Percentiles rank a stretch among this genome's conserved stretches.
These are phyloP conservation scores for Cotesia chilonis DNA, from an alignment of 1,140 invertebrate genomes.

Conservation along the genomic window DNA sequence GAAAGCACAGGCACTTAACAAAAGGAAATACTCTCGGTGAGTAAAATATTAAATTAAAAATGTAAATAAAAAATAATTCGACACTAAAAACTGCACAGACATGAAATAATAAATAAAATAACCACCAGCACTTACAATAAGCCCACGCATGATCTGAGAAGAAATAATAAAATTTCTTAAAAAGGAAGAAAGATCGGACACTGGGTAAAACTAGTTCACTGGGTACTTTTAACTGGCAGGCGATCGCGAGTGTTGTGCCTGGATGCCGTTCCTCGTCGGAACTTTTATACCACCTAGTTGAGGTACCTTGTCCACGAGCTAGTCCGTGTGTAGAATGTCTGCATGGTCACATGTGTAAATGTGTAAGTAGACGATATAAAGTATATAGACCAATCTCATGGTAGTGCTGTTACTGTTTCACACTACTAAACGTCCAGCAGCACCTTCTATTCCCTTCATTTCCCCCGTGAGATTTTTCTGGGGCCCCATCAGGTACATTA, in stretches of 20 bases:
- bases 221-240: constrained; percentile 31
- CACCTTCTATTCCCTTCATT: constrained; percentile 29
- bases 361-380: constrained; percentile 6
- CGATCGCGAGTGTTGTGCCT: constrained; percentile 30
- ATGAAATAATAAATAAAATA: neutral
- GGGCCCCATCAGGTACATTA: constrained; percentile 13
- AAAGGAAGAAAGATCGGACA: neutral
- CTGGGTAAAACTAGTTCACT: constrained; percentile 18
- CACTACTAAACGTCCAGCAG: neutral
- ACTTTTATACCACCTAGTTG: constrained; percentile 33
- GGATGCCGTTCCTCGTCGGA: constrained; percentile 22
- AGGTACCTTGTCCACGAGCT: constrained; percentile 1
- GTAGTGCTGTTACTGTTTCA: too few species aligned
- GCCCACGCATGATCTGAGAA: constrained; percentile 19
- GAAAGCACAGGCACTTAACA: constrained; percentile 42
- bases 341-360: constrained; percentile 2
- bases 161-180: neutral
- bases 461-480: constrained; percentile 21
- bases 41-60: too few species aligned
- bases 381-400: constrained; percentile 6
- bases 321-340: neutral
- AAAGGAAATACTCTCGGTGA: too few species aligned
- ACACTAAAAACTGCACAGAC: neutral
- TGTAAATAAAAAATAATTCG: too few species aligned
- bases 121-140: constrained; percentile 27